Evolutionary conservation across 2,113 vertebrate genomes (phyloP).

Genomic region (Notothenia rossii): DNA sequence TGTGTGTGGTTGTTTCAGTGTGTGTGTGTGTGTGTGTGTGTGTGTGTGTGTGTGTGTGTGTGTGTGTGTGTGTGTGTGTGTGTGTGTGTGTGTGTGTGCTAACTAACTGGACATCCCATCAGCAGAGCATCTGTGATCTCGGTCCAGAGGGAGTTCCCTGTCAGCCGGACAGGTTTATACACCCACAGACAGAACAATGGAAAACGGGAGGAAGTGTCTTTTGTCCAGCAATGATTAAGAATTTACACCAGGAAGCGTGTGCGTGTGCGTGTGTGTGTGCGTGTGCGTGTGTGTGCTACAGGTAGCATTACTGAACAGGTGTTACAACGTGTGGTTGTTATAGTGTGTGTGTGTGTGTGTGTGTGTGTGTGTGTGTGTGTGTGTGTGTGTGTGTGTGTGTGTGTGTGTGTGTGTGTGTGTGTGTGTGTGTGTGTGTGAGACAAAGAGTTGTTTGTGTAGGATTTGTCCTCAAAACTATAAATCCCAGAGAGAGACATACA

Average conservation of each 20-base stretch:
- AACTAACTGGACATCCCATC: constrained; percentile 70
- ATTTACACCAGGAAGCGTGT: constrained; percentile 71
- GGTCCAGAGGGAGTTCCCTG: constrained; percentile 68
- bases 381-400: constrained; percentile 46
- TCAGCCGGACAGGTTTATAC: constrained; percentile 51
- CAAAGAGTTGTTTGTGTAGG: too few species aligned
- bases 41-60: background rate
- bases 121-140: constrained; percentile 75
- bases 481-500: background rate
- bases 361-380: constrained; percentile 27
- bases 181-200: background rate
- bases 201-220: constrained; percentile 13
- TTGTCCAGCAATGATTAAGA: constrained; percentile 92
- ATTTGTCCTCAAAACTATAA: background rate
- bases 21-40: constrained; percentile 24
- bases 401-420: constrained; percentile 10
- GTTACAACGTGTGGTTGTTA: too few species aligned
- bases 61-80: constrained; percentile 22
- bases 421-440: too few species aligned
- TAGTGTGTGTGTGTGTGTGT: constrained; percentile 19
- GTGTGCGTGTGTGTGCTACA: constrained; percentile 47
- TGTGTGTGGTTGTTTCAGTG: constrained; percentile 22
- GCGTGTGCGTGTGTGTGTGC: constrained; percentile 45
- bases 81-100: background rate
- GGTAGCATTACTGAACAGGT: too few species aligned